A percentile compares a stretch with the other conserved stretches of the same genome.
These are phyloP conservation scores for Exephanes ischioxanthus DNA, from an alignment of 2,888 invertebrate genomes.

Conservation along the genomic window DNA sequence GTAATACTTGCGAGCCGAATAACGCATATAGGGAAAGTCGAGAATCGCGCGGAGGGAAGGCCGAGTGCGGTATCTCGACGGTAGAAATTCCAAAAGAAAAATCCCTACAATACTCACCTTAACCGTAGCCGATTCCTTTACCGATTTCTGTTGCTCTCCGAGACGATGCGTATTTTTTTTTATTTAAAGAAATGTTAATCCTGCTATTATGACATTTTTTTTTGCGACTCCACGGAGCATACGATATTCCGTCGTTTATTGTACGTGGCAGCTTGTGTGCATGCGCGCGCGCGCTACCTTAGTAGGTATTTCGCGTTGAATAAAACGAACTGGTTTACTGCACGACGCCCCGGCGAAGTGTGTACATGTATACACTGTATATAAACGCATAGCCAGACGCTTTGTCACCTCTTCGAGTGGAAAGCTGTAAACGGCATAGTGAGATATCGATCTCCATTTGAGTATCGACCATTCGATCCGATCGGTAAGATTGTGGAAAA, in stretches of 20 bases:
- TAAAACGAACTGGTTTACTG: conserved; percentile 12
- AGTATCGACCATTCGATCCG: conserved; percentile 25
- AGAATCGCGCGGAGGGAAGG: not conserved
- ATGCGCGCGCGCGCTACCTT: not conserved
- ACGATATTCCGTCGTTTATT: conserved; percentile 25
- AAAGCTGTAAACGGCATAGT: conserved; percentile 18
- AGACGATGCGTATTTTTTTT: not conserved
- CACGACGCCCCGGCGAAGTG: not conserved
- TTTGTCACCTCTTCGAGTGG: conserved; percentile 31
- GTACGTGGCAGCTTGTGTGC: not conserved
- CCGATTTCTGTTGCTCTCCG: conserved; percentile 21
- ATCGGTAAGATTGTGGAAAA: conserved; percentile 12
- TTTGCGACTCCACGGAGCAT: conserved; percentile 8
- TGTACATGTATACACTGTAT: conserved; percentile 7
- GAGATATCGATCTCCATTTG: conserved; percentile 36
- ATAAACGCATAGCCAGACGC: not conserved
- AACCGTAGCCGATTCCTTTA: conserved; percentile 12
- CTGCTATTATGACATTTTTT: conserved; percentile 34
- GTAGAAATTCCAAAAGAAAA: not conserved
- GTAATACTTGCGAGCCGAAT: conserved; percentile 70
- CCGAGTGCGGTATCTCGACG: not conserved
- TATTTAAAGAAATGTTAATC: too few relatives aligned
- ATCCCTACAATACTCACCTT: not conserved
- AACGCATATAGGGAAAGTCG: conserved; percentile 78
- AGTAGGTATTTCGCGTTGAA: conserved; percentile 26